Conservation (phyloP, 2,113 vertebrate species). For the Bagarius yarrelli region DNA sequence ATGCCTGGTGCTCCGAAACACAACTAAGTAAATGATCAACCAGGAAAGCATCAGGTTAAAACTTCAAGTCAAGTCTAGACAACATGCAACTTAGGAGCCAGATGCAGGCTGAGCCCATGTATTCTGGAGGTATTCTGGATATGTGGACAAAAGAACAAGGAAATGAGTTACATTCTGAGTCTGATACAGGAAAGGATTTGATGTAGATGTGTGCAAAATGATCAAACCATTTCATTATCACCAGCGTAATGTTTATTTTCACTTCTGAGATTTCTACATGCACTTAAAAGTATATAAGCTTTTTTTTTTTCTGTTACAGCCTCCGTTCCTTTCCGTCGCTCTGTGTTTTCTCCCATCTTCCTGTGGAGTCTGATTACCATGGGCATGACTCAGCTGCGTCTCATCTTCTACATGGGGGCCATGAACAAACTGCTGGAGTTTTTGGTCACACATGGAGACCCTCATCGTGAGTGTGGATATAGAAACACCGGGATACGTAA, state of each 20-base stretch:
- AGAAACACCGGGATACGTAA: background rate
- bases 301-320: constrained; percentile 57
- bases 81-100: background rate
- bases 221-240: background rate
- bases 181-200: background rate
- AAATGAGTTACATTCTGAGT: background rate
- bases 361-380: constrained; percentile 89
- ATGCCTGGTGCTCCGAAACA: too few relatives aligned
- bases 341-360: constrained; percentile 84
- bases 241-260: background rate
- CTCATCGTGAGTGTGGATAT: constrained; percentile 60
- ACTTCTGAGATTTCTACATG: background rate
- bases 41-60: too few relatives aligned
- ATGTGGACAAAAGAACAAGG: background rate
- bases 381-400: constrained; percentile 84
- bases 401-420: constrained; percentile 90
- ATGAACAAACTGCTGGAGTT: constrained; percentile 92
- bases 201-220: background rate
- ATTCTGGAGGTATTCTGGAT: background rate
- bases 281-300: background rate
- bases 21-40: too few relatives aligned
- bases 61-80: too few relatives aligned
- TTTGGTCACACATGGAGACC: constrained; percentile 64
- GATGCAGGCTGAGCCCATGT: background rate
- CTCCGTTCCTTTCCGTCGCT: constrained; percentile 72